Evolutionary conservation across 2,797 vertebrate species (phyloP), one percentile per base, ranked within the genome.

Genomic region (Aratinga solstitialis): DNA sequence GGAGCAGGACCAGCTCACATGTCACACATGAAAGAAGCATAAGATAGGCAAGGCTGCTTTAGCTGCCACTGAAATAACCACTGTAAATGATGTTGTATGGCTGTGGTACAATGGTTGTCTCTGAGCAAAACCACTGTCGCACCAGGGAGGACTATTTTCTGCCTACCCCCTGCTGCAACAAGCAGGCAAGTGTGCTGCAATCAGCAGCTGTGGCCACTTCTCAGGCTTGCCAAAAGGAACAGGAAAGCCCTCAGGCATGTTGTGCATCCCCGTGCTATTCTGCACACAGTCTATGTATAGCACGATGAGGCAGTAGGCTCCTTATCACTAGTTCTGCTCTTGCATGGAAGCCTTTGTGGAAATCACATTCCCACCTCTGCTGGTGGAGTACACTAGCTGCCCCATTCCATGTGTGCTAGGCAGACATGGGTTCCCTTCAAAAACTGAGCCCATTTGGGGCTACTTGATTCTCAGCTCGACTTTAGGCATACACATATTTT

Each of bases 1-100:
- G 66, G 71, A 92, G 29, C n/a, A 59, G 84, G 34, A 77, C 69
- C 40, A 85, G 29, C 54, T 91, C 73, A 48, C 50, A 42, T 0
- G 2, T 38, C 62, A 32, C 2, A 17, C n/a, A 9, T 8, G n/a
- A 80, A 32, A 1, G 3, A 68, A 65, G 18, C 0, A 0, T 8
- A 51, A 27, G n/a, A 51, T 7, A 68, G 17, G 27, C 69, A 81
- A 83, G 65, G 69, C 61, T 22, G 36, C 42, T 87, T 32, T 51
- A 2, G 0, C 47, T 56, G 36, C 24, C 47, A 22, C 22, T 2
- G 0, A 65, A 86, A 72, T 54, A 76, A 56, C 18, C 8, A 2
- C 63, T 51, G 16, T 65, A 47, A 40, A 67, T 72, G 67, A 27
- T 45, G 19, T 63, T 5, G 5, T 29, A 21, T 3, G 23, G 45